phyloP scores from a whole-genome alignment of 1,140 invertebrate species.

The Zaprionus davidi region DNA sequence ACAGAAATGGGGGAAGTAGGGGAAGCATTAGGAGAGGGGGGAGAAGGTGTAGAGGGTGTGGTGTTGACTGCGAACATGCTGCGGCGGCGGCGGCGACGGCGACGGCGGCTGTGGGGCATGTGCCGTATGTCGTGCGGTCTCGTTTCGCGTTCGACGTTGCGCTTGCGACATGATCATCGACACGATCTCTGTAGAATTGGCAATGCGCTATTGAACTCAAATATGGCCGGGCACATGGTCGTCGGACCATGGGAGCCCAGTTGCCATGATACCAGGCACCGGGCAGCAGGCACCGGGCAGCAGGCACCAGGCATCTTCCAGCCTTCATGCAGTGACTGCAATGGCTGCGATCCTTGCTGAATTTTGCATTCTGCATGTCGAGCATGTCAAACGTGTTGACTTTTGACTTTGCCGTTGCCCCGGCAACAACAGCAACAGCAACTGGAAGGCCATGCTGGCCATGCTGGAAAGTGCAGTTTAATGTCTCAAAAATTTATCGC shows the following conservation, averaged over 20 bases:
- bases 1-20: neutral
- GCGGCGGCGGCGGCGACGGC: neutral
- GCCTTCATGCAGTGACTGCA: neutral
- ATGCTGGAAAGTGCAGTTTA: constrained; percentile 80
- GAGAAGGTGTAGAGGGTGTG: neutral
- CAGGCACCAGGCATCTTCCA: constrained; percentile 25
- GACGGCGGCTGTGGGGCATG: constrained; percentile 45
- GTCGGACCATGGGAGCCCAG: constrained; percentile 23
- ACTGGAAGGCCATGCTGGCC: constrained; percentile 16
- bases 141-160: constrained; percentile 60
- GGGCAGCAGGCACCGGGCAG: too few relatives aligned
- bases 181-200: constrained; percentile 78
- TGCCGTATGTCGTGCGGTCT: constrained; percentile 76
- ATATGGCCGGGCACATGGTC: constrained; percentile 52
- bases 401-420: constrained; percentile 65
- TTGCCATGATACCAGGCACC: too few relatives aligned
- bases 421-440: constrained; percentile 25
- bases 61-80: constrained; percentile 18
- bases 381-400: constrained; percentile 80
- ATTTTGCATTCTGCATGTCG: constrained; percentile 74
- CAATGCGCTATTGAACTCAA: constrained; percentile 70
- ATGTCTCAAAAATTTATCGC: constrained; percentile 82
- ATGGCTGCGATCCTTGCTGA: constrained; percentile 33
- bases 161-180: constrained; percentile 82
- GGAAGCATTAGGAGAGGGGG: too few relatives aligned